Conservation (phyloP, 1,140 invertebrate species). For the Leptinotarsa undecemlineata region DNA sequence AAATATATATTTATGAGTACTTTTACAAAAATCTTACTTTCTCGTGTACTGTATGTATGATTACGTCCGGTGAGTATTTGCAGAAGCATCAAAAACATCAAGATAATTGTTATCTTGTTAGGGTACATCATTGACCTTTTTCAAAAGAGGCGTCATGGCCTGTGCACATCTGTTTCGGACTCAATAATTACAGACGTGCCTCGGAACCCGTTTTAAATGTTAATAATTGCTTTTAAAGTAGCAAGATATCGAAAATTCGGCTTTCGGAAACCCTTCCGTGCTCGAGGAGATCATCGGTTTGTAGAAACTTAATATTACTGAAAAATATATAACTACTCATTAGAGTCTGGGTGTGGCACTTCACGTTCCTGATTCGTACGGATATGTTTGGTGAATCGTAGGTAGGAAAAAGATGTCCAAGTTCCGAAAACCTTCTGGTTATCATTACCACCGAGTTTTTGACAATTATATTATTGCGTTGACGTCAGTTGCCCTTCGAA, state of each 20-base stretch:
- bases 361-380: too few relatives aligned
- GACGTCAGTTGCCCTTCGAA: too few relatives aligned
- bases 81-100: background rate
- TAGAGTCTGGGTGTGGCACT: background rate
- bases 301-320: background rate
- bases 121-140: background rate
- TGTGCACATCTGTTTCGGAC: background rate
- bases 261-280: conserved; percentile 1
- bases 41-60: too few relatives aligned
- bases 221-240: conserved; percentile 8
- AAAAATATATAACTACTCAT: background rate
- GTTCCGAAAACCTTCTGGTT: too few relatives aligned
- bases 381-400: too few relatives aligned
- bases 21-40: too few relatives aligned
- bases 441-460: too few relatives aligned
- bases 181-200: conserved; percentile 7
- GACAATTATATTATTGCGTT: too few relatives aligned
- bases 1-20: too few relatives aligned
- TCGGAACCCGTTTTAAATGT: background rate
- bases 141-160: background rate
- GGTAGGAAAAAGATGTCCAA: too few relatives aligned
- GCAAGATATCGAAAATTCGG: conserved; percentile 3
- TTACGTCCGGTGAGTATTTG: background rate
- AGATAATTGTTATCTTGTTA: conserved; percentile 1
- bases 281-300: background rate